Base-by-base conservation (phyloP, 2,113 vertebrate genomes). In the Speoplatyrhinus poulsoni region DNA sequence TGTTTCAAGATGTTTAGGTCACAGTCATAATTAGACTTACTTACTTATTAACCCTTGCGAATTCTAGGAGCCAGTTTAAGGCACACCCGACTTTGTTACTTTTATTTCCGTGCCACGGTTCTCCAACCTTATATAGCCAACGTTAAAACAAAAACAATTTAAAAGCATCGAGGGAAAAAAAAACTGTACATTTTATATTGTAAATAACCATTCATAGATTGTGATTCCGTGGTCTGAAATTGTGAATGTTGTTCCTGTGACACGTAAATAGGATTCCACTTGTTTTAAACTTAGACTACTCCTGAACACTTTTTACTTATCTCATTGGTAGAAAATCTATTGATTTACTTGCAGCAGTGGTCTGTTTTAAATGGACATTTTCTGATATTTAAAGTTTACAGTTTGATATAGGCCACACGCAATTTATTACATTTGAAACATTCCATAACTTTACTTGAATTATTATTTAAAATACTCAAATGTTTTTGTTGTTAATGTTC, bases 391-490 rank as follows among this genome's bases (percentile, higher is more conserved):
- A 93, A 93, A 95, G 96, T 98, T 99, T 98, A 98, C 96, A 98
- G 95, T 95, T 94, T 96, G 94, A 94, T 94, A 94, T 94, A 95
- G 93, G 82, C 85, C 77, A 82, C 36, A 75, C 9, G 19, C 73
- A 93, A 92, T 95, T 94, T 94, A 93, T 95, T 94, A 90, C 94
- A 93, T 94, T 95, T 93, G 92, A 95, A 94, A 96, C 97, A 99
- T 99, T 99, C 96, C 97, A 94, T 92, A 94, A 91, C 93, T 94
- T 96, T 98, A 99, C 97, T 99, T 99, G 96, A 99, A 99, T 96
- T 96, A 91, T 96, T 98, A 98, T 98, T 99, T 98, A 98, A 98
- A 89, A 91, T 94, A 96, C 94, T 94, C 93, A 87, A 92, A 92
- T 89, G 90, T 93, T 84, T 89, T 85, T 93, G 92, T 93, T 89